Conservation (phyloP, 2,888 invertebrate genomes). For the Metacarcinus magister region DNA sequence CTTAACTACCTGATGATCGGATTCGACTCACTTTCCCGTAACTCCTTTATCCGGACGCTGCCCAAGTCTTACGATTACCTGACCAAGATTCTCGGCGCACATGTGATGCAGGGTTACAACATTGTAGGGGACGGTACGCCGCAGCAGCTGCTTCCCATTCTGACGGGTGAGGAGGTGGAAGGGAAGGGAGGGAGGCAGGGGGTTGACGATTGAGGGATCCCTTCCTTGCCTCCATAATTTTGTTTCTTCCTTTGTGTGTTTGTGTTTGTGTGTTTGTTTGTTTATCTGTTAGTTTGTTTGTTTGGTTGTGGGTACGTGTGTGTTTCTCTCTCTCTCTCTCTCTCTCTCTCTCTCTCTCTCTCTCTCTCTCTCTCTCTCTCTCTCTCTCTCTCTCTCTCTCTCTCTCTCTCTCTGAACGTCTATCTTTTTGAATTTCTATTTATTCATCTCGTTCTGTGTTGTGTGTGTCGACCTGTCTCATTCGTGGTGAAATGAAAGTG, state of each 20-base stretch:
- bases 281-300: too few relatives aligned
- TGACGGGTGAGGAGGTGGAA: constrained; percentile 89
- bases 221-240: too few relatives aligned
- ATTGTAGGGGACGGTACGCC: constrained; percentile 95
- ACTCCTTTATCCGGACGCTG: constrained; percentile 91
- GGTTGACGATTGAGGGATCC: background rate
- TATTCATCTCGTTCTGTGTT: too few relatives aligned
- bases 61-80: constrained; percentile 91
- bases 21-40: constrained; percentile 94
- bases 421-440: too few relatives aligned
- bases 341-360: background rate
- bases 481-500: too few relatives aligned
- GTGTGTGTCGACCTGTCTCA: too few relatives aligned
- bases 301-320: too few relatives aligned
- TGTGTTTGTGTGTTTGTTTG: too few relatives aligned
- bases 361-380: background rate
- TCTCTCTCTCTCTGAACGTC: too few relatives aligned
- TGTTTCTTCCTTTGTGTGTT: background rate
- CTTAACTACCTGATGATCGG: constrained; percentile 93
- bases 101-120: constrained; percentile 91
- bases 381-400: background rate
- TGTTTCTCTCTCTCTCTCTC: too few relatives aligned
- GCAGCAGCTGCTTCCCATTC: constrained; percentile 93
- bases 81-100: constrained; percentile 87
- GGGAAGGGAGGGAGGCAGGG: background rate